phyloP scores from a whole-genome alignment of 1,140 invertebrate genomes.

The Diachasmimorpha longicaudata region DNA sequence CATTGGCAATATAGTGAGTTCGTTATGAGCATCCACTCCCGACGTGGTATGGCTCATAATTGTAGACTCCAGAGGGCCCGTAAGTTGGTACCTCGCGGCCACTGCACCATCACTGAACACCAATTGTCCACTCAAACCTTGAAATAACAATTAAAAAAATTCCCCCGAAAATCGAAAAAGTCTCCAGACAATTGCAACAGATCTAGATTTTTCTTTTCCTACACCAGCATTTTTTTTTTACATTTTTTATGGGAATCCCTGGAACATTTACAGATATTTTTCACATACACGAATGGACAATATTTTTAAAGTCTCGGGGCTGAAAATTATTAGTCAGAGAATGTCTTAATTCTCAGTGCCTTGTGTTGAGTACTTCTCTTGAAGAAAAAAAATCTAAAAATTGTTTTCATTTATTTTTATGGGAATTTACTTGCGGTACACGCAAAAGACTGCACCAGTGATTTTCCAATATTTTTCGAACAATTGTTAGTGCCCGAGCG shows the following conservation, averaged over 20 bases:
- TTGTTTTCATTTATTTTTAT: neutral
- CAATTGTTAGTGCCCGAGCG: neutral
- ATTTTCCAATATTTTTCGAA: neutral
- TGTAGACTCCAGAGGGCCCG: constrained; percentile 51
- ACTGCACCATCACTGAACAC: constrained; percentile 42
- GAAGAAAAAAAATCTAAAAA: neutral
- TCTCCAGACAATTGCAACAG: neutral
- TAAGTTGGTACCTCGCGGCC: constrained; percentile 46
- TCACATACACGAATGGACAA: constrained; percentile 39
- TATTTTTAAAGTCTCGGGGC: constrained; percentile 43
- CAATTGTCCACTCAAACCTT: constrained; percentile 47
- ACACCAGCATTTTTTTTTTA: neutral
- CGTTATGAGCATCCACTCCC: constrained; percentile 54
- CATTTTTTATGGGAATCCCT: neutral
- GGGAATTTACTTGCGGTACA: neutral
- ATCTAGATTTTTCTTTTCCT: neutral
- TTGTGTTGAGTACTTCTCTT: neutral
- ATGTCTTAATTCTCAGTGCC: constrained; percentile 55
- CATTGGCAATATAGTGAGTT: constrained; percentile 58
- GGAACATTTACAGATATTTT: neutral
- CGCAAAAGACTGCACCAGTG: neutral
- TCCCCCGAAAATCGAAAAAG: neutral
- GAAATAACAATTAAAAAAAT: neutral
- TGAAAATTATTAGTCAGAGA: constrained; percentile 58
- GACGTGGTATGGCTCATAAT: constrained; percentile 62